These are phyloP conservation scores for Tetragnatha montana DNA, from an alignment of 2,888 invertebrate genomes.

Conservation along the genomic window DNA sequence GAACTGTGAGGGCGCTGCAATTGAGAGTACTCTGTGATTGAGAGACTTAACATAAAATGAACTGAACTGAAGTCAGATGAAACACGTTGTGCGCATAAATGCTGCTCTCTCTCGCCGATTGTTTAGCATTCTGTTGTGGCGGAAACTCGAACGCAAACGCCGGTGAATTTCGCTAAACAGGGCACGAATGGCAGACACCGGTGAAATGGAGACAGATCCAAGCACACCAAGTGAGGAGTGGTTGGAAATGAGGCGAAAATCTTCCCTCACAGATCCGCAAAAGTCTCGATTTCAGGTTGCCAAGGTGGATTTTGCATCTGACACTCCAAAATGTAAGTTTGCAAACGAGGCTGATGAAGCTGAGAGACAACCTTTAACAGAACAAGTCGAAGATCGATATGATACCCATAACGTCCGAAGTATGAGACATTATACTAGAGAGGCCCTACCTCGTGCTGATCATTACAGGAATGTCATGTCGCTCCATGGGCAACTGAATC, in stretches of 20 bases:
- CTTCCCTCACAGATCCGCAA: slow-evolving; percentile 55
- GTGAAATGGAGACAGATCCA: slow-evolving; percentile 31
- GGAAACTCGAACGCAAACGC: slow-evolving; percentile 50
- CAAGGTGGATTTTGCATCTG: slow-evolving; percentile 73
- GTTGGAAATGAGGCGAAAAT: slow-evolving; percentile 67
- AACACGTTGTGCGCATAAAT: slow-evolving; percentile 59
- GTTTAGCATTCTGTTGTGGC: slow-evolving; percentile 31
- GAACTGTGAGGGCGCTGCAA: neutral
- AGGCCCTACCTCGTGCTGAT: slow-evolving; percentile 78
- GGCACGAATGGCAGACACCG: slow-evolving; percentile 41
- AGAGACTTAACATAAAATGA: neutral
- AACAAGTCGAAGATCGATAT: slow-evolving; percentile 69
- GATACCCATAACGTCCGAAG: slow-evolving; percentile 75
- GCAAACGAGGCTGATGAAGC: slow-evolving; percentile 48
- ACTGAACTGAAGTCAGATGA: slow-evolving; percentile 19
- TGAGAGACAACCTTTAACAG: slow-evolving; percentile 62
- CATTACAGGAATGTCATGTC: slow-evolving; percentile 78
- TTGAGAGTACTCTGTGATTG: neutral
- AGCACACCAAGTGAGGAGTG: slow-evolving; percentile 52
- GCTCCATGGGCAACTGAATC: slow-evolving; percentile 74
- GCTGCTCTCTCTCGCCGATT: slow-evolving; percentile 28
- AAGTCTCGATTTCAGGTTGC: slow-evolving; percentile 73
- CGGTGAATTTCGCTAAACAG: slow-evolving; percentile 12
- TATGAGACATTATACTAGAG: slow-evolving; percentile 75
- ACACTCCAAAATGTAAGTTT: slow-evolving; percentile 60